phyloP scores from a whole-genome alignment of 2,113 vertebrate genomes.

The Passerina amoena region DNA sequence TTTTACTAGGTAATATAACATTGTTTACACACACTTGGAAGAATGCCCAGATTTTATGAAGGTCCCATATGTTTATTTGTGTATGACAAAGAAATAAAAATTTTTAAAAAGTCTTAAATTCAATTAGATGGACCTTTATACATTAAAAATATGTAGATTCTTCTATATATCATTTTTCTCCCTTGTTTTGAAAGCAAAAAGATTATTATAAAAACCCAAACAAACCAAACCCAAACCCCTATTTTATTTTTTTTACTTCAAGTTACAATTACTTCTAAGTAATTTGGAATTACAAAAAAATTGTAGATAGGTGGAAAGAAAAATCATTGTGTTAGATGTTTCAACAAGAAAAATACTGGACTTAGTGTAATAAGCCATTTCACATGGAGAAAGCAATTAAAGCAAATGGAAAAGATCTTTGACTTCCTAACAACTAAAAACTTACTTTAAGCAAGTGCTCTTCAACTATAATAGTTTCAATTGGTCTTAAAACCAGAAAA shows the following conservation, averaged over 20 bases:
- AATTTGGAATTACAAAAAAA: neutral
- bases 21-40: neutral
- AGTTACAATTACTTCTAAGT: neutral
- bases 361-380: neutral
- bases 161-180: fast-evolving
- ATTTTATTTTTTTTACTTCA: neutral
- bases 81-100: neutral
- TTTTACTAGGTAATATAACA: neutral
- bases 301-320: neutral
- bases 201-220: neutral
- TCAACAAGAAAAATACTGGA: neutral
- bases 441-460: neutral
- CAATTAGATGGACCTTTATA: neutral
- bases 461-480: neutral
- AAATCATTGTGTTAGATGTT: neutral
- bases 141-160: neutral
- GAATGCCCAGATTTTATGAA: neutral
- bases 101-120: neutral
- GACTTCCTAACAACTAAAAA: neutral
- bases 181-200: neutral
- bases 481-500: neutral
- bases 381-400: neutral
- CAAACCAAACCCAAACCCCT: neutral
- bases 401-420: neutral
- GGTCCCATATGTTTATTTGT: neutral